Evolutionary conservation across 1,140 invertebrate species (phyloP), one percentile per base, ranked within the genome.

Genomic region (Drosophila sechellia): DNA sequence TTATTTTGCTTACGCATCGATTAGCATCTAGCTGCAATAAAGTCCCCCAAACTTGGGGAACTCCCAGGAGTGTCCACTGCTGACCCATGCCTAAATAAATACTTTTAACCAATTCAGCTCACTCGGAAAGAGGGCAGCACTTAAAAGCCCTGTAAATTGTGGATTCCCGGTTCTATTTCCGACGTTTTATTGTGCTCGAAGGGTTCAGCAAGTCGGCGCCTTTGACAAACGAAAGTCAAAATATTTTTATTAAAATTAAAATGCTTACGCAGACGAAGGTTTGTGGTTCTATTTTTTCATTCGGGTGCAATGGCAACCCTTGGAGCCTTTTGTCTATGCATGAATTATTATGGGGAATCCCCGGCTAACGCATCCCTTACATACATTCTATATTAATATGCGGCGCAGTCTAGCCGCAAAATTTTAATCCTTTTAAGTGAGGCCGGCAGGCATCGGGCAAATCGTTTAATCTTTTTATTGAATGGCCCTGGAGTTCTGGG

Each of bases 371-470:
- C 13, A 8, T 50, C 45, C 34, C 20, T 5, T 8, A 22, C 48
- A 64, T 63, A 50, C 60, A 17, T 17, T 17, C 17, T 65, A 59
- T 63, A 75, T 86, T 77, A 70, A 85, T 85, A 86, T 79, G 59
- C 79, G 39, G 37, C 70, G 59, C 57, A 35, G 64, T 65, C 50
- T 75, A 59, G 83, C 77, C 85, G 79, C 79, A 87, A 75, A 87
- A 83, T 76, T 54, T 75, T 86, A 86, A 86, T 86, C 83, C 79
- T 86, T 86, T 86, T 87, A 86, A 86, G 83, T 86, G 83, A 77
- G 74, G 64, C 81, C 50, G 20, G 57, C 52, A 57, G 37, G 39
- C 46, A 43, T 34, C 20, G 46, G 46, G 60, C 68, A 53, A 76
- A 71, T 64, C 83, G 64, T 86, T 81, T 86, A 75, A 79, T 79